Base-by-base conservation (phyloP, 1,140 invertebrate species). In the Samia ricini region DNA sequence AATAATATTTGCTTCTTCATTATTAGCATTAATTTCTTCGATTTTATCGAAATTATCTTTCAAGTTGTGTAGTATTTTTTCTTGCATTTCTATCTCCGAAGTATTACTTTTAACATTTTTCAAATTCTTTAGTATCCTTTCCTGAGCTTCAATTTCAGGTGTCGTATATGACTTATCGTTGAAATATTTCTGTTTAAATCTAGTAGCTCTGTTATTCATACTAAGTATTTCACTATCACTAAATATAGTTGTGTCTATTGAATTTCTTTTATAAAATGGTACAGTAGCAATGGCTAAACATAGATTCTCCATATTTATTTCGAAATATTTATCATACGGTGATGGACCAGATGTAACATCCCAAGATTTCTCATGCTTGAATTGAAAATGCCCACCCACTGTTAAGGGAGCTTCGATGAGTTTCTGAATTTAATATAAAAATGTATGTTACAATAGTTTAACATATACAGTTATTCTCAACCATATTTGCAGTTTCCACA, bases 351-450 rank as follows among this genome's bases (percentile, higher is more conserved):
- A 79, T 15, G 68, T 72, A 8, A 69, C 68, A 29, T 88, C 84
- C 90, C 90, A 91, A 8, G 85, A 83, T 69, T 90, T 91, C 73
- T 91, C 90, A 76, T 91, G 88, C 79, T 91, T 91, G 59, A 91
- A 91, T 78, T 91, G 89, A 68, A 91, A 91, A 78, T 91, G 88
- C 15, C 81, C 84, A n/a, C 89, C 90, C 8, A 81, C 67, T 21
- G 86, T 83, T 7, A 87, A 63, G 12, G 89, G 83, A 23, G 83
- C 81, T 70, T 83, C 68, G 12, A 88, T 83, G 4, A 91, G 74
- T 71, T 85, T 72, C 88, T 90, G 75, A 54, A 82, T 42, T 42
- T 1, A 80, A 71, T 50, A 22, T 52, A 24, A 69, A 55, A 68
- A 19, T 23, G 20, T 42, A 24, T 36, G 3, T 33, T 2, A 29